Conservation (phyloP, 37 sponge, comb jelly and placozoan genomes). For the Hexactinellida sp. region DNA sequence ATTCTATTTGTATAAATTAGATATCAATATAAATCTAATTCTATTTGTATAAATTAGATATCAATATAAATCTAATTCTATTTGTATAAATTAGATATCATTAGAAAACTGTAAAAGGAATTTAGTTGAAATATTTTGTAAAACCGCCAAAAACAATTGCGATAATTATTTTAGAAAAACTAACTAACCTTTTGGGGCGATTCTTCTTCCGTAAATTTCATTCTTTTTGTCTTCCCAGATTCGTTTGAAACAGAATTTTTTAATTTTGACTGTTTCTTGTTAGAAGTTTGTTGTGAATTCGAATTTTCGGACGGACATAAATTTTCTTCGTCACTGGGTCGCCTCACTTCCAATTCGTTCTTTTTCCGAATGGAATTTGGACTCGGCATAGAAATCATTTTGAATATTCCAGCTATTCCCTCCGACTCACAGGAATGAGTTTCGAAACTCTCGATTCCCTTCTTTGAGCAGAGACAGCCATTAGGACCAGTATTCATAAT, state of each 20-base stretch:
- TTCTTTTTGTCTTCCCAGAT: background rate
- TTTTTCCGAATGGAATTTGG: background rate
- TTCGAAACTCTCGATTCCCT: background rate
- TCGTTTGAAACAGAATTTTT: background rate
- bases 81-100: too few relatives aligned
- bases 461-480: background rate
- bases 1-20: too few relatives aligned
- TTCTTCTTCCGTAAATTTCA: background rate
- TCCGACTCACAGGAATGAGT: background rate
- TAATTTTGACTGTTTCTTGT: conserved; percentile 9
- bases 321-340: conserved; percentile 2
- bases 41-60: too few relatives aligned
- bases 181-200: background rate
- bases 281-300: background rate
- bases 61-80: too few relatives aligned
- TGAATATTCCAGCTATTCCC: background rate
- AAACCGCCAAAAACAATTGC: too few relatives aligned
- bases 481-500: background rate
- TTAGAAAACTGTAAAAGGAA: too few relatives aligned
- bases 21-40: too few relatives aligned
- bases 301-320: background rate
- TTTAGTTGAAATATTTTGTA: background rate
- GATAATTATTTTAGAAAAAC: too few relatives aligned
- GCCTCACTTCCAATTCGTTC: background rate
- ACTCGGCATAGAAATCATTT: background rate